Evolutionary conservation across 2,797 vertebrate genomes (phyloP), one percentile per base, ranked within the genome.

Genomic region (Mionectes olivaceus): DNA sequence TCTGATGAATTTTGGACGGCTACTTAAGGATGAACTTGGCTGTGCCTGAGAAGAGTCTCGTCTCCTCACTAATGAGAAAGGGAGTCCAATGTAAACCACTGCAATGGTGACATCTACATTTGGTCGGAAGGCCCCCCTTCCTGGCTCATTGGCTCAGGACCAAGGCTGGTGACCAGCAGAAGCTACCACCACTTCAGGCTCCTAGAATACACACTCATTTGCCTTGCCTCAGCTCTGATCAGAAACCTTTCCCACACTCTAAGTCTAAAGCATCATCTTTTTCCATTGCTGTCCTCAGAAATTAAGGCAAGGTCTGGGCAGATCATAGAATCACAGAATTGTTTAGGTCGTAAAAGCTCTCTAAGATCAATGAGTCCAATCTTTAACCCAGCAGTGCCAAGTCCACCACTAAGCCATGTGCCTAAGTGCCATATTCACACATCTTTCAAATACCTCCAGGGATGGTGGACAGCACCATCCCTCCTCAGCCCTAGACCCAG

Each of bases 301-400:
- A 37, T 9, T 43, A 76, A 6, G 50, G 13, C 30, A 61, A 46
- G 25, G 25, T 33, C 25, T 23, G 8, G 18, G 21, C 2, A 0
- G 23, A 18, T 52, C 22, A 65, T 21, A 32, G n/a, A 50, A 37
- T 11, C n/a, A 39, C 35, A 33, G 39, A 65, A 24, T 21, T 19
- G 2, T 35, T 59, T 14, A 19, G 46, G 39, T 52, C 32, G 46
- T 52, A 65, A 65, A 76, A 53, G 22, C 22, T 39, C 18, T 65
- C 22, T 47, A 32, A 41, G 22, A 65, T 19, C n/a, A 30, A 6
- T 0, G 0, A 73, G 23, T n/a, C 23, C 50, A 70, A 19, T 17
- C 9, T 25, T 47, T 47, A 73, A 24, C 16, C 33, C 52, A 59
- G 33, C 39, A 59, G n/a, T 65, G 39, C 39, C 33, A 83, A 65